A percentile compares a stretch with the other conserved stretches of the same genome.
Conservation (phyloP, 2,888 invertebrate species). For the Thelaira solivaga region DNA sequence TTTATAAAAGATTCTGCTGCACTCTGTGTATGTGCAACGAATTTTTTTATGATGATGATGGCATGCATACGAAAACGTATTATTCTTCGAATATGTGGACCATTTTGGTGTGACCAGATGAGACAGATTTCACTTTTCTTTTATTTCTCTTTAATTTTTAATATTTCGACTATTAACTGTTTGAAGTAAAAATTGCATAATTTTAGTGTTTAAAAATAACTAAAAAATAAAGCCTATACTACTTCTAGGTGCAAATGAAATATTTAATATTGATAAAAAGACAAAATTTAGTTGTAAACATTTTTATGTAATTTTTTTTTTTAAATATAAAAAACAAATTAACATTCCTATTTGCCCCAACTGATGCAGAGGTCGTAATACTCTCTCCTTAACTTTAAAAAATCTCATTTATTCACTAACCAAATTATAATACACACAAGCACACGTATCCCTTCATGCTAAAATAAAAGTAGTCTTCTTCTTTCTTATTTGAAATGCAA, state of each 20-base stretch:
- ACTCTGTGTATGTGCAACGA: neutral
- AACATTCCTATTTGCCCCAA: neutral
- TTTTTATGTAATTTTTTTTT: too few species aligned
- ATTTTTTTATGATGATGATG: neutral
- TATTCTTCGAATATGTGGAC: conserved; percentile 1
- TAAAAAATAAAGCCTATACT: too few species aligned
- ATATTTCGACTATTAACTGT: too few species aligned
- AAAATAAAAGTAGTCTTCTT: conserved; percentile 14
- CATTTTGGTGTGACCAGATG: neutral
- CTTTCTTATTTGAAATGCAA: conserved; percentile 54
- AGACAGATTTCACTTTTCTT: neutral
- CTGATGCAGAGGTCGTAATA: neutral
- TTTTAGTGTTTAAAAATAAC: too few species aligned
- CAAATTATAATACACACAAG: neutral
- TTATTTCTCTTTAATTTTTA: neutral
- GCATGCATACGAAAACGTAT: conserved; percentile 19
- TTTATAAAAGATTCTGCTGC: neutral
- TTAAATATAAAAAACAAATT: neutral
- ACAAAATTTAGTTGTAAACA: too few species aligned
- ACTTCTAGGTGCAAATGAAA: too few species aligned
- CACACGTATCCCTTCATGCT: neutral
- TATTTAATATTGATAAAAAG: too few species aligned
- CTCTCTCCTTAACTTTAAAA: neutral
- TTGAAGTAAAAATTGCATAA: too few species aligned
- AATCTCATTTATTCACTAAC: neutral